These are phyloP conservation scores for Drosophila neocordata DNA, from an alignment of 1,140 invertebrate genomes.

Conservation along the genomic window DNA sequence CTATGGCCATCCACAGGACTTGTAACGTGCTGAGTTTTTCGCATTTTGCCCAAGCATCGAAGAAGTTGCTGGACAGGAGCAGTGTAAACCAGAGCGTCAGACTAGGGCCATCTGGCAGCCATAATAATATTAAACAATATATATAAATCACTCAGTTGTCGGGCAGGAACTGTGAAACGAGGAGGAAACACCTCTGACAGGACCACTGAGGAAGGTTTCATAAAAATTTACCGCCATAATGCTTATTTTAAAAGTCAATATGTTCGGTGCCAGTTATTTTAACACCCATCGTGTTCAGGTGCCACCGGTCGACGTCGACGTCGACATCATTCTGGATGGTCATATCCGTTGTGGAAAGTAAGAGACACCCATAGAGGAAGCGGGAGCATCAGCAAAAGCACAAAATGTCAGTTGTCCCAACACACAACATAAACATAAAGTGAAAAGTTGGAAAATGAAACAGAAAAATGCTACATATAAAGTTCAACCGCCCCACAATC, in stretches of 20 bases:
- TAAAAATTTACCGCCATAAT: slow-evolving; percentile 78
- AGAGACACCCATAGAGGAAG: slow-evolving; percentile 25
- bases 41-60: slow-evolving; percentile 68
- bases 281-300: slow-evolving; percentile 77
- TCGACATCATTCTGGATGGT: slow-evolving; percentile 32
- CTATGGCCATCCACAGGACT: slow-evolving; percentile 12
- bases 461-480: slow-evolving; percentile 33
- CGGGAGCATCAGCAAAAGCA: slow-evolving; percentile 41
- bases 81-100: slow-evolving; percentile 25
- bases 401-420: slow-evolving; percentile 61
- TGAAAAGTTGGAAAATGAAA: slow-evolving; percentile 56
- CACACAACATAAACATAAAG: slow-evolving; percentile 71
- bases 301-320: slow-evolving; percentile 59
- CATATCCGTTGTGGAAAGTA: slow-evolving; percentile 62
- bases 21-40: slow-evolving; percentile 79
- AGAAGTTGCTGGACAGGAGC: slow-evolving; percentile 27
- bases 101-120: slow-evolving; percentile 65
- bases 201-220: slow-evolving; percentile 58
- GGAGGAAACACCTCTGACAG: slow-evolving; percentile 42
- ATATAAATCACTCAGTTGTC: slow-evolving; percentile 79
- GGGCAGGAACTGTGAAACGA: slow-evolving; percentile 45
- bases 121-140: slow-evolving; percentile 80
- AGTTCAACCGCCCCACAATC: slow-evolving; percentile 20
- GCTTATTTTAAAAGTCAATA: slow-evolving; percentile 80
- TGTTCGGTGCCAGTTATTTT: slow-evolving; percentile 78